These are phyloP conservation scores for Ischnura elegans DNA, from an alignment of 2,888 invertebrate genomes.

Conservation along the genomic window DNA sequence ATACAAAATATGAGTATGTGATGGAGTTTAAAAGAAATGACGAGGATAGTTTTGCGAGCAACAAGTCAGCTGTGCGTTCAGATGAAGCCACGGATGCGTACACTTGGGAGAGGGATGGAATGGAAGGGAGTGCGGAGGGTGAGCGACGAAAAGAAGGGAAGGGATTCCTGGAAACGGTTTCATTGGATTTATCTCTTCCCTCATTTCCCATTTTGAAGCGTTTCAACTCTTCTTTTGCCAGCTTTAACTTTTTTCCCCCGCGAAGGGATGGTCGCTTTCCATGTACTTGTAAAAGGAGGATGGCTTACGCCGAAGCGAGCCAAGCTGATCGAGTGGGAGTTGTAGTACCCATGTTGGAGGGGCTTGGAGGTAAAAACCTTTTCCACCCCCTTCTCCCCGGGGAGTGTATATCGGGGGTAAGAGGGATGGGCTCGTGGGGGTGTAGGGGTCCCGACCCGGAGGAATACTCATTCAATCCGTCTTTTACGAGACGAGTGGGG, in stretches of 20 bases:
- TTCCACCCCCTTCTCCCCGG: background rate
- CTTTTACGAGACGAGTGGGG: slow-evolving; percentile 34
- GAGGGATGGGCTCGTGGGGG: background rate
- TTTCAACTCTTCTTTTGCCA: background rate
- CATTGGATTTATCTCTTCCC: slow-evolving; percentile 62
- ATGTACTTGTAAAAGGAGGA: slow-evolving; percentile 5
- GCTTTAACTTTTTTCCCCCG: background rate
- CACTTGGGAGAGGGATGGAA: background rate
- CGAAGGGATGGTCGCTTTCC: background rate
- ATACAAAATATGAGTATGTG: background rate
- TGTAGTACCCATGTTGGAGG: background rate
- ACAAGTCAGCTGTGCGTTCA: background rate
- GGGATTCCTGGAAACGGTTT: background rate
- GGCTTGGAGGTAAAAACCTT: background rate
- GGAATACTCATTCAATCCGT: slow-evolving; percentile 19
- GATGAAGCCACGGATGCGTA: background rate
- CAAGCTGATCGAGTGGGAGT: background rate
- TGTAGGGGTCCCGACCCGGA: background rate
- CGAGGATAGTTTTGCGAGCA: background rate
- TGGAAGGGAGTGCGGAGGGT: background rate
- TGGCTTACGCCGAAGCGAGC: background rate
- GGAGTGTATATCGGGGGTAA: background rate
- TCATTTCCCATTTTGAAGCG: slow-evolving; percentile 53
- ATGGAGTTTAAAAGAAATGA: background rate
- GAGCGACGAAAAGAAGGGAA: background rate